Evolutionary conservation across 1,140 invertebrate species (phyloP).

Genomic region (Drosophila sp.): DNA sequence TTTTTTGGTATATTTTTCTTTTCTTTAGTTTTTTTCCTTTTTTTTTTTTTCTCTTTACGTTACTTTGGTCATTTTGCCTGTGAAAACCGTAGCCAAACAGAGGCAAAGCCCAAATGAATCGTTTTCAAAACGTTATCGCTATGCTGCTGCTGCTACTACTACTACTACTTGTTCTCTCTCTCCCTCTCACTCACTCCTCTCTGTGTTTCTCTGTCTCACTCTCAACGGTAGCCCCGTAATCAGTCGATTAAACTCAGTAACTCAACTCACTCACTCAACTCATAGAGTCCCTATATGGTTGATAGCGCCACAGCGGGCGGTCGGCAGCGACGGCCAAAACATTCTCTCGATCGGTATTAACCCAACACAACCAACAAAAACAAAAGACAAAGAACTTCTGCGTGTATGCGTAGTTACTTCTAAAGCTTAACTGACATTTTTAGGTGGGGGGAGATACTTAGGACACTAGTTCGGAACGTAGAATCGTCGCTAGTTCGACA

Average conservation of each 20-base stretch:
- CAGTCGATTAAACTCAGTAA: slow-evolving; percentile 9
- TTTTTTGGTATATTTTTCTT: slow-evolving; percentile 49
- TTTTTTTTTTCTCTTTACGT: slow-evolving; percentile 15
- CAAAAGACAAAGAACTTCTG: not conserved
- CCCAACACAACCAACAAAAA: not conserved
- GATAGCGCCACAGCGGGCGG: slow-evolving; percentile 7
- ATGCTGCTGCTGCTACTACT: not conserved
- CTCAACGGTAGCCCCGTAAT: slow-evolving; percentile 6
- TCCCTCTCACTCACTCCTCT: not conserved
- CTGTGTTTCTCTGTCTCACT: not conserved
- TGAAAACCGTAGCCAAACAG: slow-evolving; percentile 23
- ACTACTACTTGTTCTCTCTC: not conserved
- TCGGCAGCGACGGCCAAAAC: not conserved
- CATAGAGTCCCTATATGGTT: not conserved
- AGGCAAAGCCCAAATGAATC: slow-evolving; percentile 13
- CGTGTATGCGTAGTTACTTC: not conserved
- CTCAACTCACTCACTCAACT: not conserved
- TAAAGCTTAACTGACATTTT: slow-evolving; percentile 3
- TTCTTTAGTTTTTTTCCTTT: slow-evolving; percentile 23
- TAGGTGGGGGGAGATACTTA: not conserved
- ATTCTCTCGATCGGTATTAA: slow-evolving; percentile 2
- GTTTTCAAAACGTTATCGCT: slow-evolving; percentile 19
- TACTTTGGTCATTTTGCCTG: slow-evolving; percentile 48
- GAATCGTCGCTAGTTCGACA: not conserved
- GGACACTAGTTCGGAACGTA: not conserved